A percentile compares a stretch with the other conserved stretches of the same genome.
Evolutionary conservation across 2,113 vertebrate genomes (phyloP).

Genomic region (Phalacrocorax brasilianus): DNA sequence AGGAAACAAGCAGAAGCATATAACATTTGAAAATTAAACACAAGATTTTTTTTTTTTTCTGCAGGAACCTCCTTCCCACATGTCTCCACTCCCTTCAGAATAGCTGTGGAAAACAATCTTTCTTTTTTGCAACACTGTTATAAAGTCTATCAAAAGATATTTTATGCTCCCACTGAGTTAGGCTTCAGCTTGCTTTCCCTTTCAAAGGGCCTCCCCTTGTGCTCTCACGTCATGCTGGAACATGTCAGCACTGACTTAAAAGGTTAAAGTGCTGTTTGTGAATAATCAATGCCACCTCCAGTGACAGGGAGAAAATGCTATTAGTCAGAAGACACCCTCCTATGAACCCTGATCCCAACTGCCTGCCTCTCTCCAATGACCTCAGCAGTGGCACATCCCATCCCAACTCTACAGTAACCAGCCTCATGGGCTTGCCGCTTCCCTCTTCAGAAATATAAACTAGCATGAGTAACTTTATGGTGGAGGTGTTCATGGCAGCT

Average conservation of each 20-base stretch:
- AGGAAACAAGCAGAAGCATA: background rate
- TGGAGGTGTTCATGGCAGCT: background rate
- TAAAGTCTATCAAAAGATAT: background rate
- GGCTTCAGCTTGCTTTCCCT: background rate
- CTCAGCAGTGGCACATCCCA: fast-evolving
- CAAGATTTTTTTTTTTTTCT: background rate
- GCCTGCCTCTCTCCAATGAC: no score
- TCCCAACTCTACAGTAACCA: background rate
- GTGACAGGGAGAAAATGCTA: background rate
- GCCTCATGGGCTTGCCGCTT: background rate
- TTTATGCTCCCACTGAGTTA: background rate
- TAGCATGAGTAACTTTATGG: background rate
- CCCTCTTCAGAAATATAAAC: background rate
- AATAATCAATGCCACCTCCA: background rate
- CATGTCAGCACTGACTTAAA: background rate
- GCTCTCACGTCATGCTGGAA: background rate
- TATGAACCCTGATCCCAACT: background rate
- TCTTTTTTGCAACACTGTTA: background rate
- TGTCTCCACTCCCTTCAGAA: background rate
- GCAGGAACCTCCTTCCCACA: background rate
- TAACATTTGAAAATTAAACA: background rate
- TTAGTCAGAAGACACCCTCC: background rate
- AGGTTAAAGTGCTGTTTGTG: background rate
- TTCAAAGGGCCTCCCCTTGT: background rate
- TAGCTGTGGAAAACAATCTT: background rate